A percentile compares a stretch with the other conserved stretches of the same genome.
These are phyloP conservation scores for Mugil cephalus DNA, from an alignment of 2,113 vertebrate species.

Conservation along the genomic window DNA sequence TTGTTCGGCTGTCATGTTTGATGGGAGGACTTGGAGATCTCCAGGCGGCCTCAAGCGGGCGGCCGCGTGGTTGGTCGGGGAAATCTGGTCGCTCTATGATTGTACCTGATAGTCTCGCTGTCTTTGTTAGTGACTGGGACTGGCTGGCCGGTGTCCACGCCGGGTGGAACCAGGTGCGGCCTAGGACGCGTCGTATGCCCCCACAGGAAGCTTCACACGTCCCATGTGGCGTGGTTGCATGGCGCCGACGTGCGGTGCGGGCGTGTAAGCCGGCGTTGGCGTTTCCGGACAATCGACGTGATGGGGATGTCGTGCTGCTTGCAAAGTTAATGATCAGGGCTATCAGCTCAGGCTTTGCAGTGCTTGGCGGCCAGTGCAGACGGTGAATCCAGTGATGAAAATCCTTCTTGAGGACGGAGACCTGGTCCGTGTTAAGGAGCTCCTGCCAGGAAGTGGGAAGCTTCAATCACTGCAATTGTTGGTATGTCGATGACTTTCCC, in stretches of 20 bases:
- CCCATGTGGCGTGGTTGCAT: constrained; percentile 92
- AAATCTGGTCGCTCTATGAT: constrained; percentile 81
- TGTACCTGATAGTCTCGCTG: constrained; percentile 86
- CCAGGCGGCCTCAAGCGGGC: too few species aligned
- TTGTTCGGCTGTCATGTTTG: constrained; percentile 58
- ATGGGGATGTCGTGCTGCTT: constrained; percentile 81
- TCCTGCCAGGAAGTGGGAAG: constrained; percentile 45
- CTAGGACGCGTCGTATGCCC: constrained; percentile 90
- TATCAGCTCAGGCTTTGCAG: constrained; percentile 89
- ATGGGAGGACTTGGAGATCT: constrained; percentile 69
- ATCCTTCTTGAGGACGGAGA: constrained; percentile 87
- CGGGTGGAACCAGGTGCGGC: too few species aligned
- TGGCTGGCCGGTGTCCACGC: too few species aligned
- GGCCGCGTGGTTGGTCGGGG: constrained; percentile 29
- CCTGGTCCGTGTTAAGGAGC: constrained; percentile 77
- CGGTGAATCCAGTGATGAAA: constrained; percentile 94
- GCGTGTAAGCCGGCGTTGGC: constrained; percentile 90
- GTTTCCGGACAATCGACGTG: constrained; percentile 86
- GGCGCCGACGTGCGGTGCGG: constrained; percentile 92
- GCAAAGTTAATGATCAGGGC: constrained; percentile 87
- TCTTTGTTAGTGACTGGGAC: constrained; percentile 89
- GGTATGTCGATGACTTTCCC: constrained; percentile 1
- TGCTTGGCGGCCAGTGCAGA: constrained; percentile 95
- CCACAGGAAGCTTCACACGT: constrained; percentile 93
- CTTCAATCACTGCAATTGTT: constrained; percentile 25